Percentiles rank a stretch among this genome's conserved stretches.
Evolutionary conservation across 2,888 invertebrate genomes (phyloP).

Genomic region (Nesidiocoris tenuis): DNA sequence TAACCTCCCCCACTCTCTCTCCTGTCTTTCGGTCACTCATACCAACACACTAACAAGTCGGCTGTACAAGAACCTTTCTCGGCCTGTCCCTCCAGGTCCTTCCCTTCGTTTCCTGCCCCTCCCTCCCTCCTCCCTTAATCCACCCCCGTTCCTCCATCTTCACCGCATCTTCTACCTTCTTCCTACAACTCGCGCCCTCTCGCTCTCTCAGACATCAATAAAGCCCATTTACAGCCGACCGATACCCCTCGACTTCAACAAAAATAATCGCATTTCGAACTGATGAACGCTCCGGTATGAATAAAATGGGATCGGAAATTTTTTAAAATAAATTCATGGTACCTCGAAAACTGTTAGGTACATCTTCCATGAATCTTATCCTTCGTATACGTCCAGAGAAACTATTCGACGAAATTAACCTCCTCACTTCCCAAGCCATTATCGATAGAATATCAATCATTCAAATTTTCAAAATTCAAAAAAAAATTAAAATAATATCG

Average conservation of each 20-base stretch:
- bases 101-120: not conserved
- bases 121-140: conserved; percentile 4
- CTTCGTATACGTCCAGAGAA: too few relatives aligned
- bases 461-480: too few relatives aligned
- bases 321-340: too few relatives aligned
- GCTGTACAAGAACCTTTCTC: not conserved
- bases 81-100: not conserved
- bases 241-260: not conserved
- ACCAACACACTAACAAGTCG: not conserved
- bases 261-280: not conserved
- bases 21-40: not conserved
- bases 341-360: too few relatives aligned
- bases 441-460: too few relatives aligned
- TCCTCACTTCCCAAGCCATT: too few relatives aligned
- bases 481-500: too few relatives aligned
- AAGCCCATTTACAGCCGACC: conserved; percentile 27
- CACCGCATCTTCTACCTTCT: conserved; percentile 2
- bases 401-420: too few relatives aligned
- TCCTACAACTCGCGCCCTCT: not conserved
- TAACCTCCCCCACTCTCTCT: not conserved
- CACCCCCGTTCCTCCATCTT: conserved; percentile 1
- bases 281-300: not conserved
- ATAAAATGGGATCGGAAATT: too few relatives aligned
- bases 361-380: too few relatives aligned
- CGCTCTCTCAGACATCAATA: conserved; percentile 30